Evolutionary conservation across 2,113 vertebrate species (phyloP).

Genomic region (Thryonomys swinderianus): DNA sequence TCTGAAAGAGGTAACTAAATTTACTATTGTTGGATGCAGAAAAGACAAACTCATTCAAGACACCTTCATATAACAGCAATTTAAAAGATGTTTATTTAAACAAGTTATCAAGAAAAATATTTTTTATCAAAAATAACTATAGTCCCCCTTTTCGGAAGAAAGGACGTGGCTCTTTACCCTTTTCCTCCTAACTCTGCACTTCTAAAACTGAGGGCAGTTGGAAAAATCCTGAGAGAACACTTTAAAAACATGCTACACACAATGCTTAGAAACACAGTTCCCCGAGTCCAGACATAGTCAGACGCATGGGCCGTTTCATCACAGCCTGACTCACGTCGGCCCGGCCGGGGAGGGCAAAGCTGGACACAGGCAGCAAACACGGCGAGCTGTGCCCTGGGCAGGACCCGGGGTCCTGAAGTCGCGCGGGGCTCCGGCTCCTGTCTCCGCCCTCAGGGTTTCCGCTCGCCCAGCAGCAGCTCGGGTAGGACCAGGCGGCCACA

Average conservation of each 20-base stretch:
- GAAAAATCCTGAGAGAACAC: slow-evolving; percentile 12
- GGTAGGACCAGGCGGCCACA: accelerated
- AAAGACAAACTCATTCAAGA: background rate
- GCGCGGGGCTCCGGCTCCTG: no score
- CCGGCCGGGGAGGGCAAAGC: background rate
- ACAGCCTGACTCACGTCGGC: background rate
- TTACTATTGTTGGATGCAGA: background rate
- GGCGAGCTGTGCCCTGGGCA: background rate
- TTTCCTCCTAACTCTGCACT: background rate
- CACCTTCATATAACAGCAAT: background rate
- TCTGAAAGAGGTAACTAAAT: background rate
- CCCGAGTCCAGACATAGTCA: background rate
- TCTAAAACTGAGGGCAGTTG: background rate
- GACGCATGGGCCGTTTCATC: background rate
- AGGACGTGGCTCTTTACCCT: background rate
- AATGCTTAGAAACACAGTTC: background rate
- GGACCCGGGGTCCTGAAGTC: no score
- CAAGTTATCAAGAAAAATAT: background rate
- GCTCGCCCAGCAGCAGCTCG: background rate
- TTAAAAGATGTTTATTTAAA: background rate
- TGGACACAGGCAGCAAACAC: accelerated
- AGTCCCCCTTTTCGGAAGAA: background rate
- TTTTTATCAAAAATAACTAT: background rate
- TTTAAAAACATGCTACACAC: background rate
- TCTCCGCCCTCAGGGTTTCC: accelerated